Evolutionary conservation across 2,888 invertebrate genomes (phyloP).

Genomic region (Luperina testacea): DNA sequence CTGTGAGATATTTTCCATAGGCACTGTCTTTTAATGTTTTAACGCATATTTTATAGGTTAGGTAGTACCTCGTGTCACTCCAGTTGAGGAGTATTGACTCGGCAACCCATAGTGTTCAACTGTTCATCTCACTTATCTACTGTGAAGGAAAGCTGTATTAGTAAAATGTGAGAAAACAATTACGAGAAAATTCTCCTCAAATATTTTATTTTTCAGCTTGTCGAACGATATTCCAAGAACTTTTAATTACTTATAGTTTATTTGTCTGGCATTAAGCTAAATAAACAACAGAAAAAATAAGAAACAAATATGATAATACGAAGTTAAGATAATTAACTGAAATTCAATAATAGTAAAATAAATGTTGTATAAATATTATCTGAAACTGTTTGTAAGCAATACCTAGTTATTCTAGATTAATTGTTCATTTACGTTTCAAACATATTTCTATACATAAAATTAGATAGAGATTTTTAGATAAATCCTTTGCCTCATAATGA

Average conservation of each 20-base stretch:
- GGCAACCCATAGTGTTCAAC: background rate
- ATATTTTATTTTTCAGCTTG: conserved; percentile 5
- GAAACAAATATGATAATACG: conserved; percentile 42
- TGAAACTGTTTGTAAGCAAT: conserved; percentile 52
- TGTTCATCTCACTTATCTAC: background rate
- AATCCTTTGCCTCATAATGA: conserved; percentile 38
- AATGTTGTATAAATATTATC: conserved; percentile 45
- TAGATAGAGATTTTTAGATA: conserved; percentile 44
- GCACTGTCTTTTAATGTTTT: conserved; percentile 61
- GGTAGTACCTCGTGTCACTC: background rate
- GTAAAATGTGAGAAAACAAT: background rate
- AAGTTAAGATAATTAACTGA: conserved; percentile 36
- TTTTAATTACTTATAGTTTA: conserved; percentile 5
- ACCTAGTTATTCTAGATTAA: conserved; percentile 39
- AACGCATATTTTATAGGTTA: conserved; percentile 45
- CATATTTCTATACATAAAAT: conserved; percentile 31
- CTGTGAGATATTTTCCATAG: conserved; percentile 52
- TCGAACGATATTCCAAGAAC: conserved; percentile 17
- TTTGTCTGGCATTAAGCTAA: conserved; percentile 13
- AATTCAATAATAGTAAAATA: conserved; percentile 25
- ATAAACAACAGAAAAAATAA: conserved; percentile 23
- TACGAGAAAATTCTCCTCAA: background rate
- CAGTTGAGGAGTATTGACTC: background rate
- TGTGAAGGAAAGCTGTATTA: background rate
- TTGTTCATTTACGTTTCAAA: conserved; percentile 30